phyloP scores from a whole-genome alignment of 1,140 invertebrate species.

The Saccostrea glomerata region DNA sequence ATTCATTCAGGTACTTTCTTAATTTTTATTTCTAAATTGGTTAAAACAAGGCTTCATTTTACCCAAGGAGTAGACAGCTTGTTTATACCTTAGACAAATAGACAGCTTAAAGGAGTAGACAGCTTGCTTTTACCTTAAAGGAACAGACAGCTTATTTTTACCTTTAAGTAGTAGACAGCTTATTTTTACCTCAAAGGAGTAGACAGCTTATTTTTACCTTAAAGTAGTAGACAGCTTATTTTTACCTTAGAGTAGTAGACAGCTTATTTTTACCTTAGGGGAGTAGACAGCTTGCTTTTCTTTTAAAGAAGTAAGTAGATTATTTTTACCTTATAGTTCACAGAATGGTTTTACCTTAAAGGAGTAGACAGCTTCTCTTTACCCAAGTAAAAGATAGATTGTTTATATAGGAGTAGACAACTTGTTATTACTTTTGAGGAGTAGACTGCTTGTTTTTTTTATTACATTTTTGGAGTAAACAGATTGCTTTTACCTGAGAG shows the following conservation, averaged over 20 bases:
- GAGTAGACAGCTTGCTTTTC: no score
- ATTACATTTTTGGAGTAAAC: no score
- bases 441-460: no score
- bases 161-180: neutral
- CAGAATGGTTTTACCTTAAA: neutral
- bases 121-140: neutral
- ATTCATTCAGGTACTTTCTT: no score
- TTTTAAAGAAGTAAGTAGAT: neutral
- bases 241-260: constrained; percentile 95
- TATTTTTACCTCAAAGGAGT: neutral
- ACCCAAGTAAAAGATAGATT: neutral
- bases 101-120: neutral
- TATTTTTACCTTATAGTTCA: neutral
- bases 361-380: neutral
- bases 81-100: neutral
- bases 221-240: neutral
- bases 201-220: neutral
- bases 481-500: neutral
- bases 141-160: neutral
- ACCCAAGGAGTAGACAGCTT: neutral
- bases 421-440: neutral
- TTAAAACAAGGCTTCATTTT: neutral
- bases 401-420: no score
- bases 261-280: constrained; percentile 82
- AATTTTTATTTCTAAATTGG: no score